Percentiles rank a stretch among this genome's conserved stretches.
These are phyloP conservation scores for Euura saliciscinereae DNA, from an alignment of 1,140 invertebrate species.

Conservation along the genomic window DNA sequence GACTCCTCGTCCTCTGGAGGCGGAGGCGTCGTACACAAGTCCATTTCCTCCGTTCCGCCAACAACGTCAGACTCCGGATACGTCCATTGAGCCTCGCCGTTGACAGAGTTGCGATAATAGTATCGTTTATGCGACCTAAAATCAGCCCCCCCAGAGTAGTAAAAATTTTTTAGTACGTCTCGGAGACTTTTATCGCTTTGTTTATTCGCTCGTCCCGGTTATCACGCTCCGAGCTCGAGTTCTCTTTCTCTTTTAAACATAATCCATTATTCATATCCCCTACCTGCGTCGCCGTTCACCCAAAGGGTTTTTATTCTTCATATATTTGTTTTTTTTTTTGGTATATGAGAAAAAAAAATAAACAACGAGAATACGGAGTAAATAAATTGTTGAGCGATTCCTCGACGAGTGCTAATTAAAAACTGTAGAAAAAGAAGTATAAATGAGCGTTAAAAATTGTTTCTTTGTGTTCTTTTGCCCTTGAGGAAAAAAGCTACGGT, in stretches of 20 bases:
- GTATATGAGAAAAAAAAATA: constrained; percentile 31
- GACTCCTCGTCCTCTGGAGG: constrained; percentile 53
- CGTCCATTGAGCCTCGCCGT: constrained; percentile 69
- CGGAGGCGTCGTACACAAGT: constrained; percentile 67
- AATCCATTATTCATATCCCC: constrained; percentile 36
- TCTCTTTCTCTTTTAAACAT: constrained; percentile 30
- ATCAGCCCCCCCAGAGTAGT: constrained; percentile 54
- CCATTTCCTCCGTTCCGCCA: constrained; percentile 67
- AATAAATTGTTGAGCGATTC: neutral
- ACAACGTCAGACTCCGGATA: constrained; percentile 66
- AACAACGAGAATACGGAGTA: neutral
- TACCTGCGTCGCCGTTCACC: constrained; percentile 37
- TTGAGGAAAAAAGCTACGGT: constrained; percentile 15
- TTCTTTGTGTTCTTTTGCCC: too few species aligned
- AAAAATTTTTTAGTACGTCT: constrained; percentile 40
- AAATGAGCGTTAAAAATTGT: too few species aligned
- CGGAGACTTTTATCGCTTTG: constrained; percentile 19
- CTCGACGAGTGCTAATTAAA: neutral
- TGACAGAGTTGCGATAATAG: constrained; percentile 68
- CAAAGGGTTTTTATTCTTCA: constrained; percentile 24
- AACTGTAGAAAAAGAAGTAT: constrained; percentile 7
- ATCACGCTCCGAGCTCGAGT: constrained; percentile 11
- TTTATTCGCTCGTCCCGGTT: too few species aligned
- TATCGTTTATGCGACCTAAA: constrained; percentile 73
- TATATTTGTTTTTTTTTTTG: constrained; percentile 10